phyloP scores from a whole-genome alignment of 1,140 invertebrate genomes.

The Protaetia brevitarsis region DNA sequence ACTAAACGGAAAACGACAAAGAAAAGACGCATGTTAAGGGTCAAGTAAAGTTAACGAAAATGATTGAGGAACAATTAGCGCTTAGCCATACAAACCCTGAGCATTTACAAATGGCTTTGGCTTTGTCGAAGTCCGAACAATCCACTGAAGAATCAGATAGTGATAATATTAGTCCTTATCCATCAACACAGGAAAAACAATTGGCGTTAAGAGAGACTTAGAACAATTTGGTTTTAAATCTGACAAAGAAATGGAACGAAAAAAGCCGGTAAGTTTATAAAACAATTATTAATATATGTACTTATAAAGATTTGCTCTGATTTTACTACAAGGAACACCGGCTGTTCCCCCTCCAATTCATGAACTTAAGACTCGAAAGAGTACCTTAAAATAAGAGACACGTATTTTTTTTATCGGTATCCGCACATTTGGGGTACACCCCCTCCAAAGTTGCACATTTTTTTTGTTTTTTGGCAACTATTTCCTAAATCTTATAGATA shows the following conservation, averaged over 20 bases:
- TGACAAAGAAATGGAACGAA: not conserved
- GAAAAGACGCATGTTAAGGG: constrained; percentile 20
- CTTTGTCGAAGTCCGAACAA: constrained; percentile 52
- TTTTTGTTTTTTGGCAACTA: too few species aligned
- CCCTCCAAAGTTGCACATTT: too few species aligned
- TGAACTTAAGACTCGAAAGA: too few species aligned
- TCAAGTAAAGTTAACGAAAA: constrained; percentile 29
- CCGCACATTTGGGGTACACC: too few species aligned
- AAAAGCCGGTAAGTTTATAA: not conserved
- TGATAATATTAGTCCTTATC: not conserved
- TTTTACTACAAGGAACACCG: too few species aligned
- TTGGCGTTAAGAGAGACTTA: constrained; percentile 19
- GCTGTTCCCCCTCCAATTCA: too few species aligned
- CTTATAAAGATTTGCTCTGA: too few species aligned
- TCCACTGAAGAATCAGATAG: not conserved
- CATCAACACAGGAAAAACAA: constrained; percentile 18
- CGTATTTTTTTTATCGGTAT: too few species aligned
- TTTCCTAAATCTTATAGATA: too few species aligned
- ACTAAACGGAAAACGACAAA: constrained; percentile 26
- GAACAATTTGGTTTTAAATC: constrained; percentile 31
- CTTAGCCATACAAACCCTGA: constrained; percentile 52
- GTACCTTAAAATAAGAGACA: too few species aligned
- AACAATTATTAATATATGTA: too few species aligned
- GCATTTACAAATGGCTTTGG: constrained; percentile 56
- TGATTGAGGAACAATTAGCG: constrained; percentile 34